Conservation (phyloP, 2,797 vertebrate species). For the Coregonus ussuriensis region DNA sequence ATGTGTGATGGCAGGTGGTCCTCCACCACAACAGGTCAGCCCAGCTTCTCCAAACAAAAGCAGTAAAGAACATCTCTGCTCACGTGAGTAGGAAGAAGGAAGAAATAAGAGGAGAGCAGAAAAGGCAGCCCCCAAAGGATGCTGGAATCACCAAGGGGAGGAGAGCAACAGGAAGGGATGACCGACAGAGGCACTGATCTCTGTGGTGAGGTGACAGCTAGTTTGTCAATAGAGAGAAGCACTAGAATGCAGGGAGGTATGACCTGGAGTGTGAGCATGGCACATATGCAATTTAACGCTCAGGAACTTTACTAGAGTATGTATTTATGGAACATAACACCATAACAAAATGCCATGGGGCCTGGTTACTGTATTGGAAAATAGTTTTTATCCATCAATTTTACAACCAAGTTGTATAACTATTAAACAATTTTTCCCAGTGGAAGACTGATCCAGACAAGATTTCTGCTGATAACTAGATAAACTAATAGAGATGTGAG, state of each 20-base stretch:
- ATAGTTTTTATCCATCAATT: neutral
- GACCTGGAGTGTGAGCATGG: neutral
- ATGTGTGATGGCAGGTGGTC: slow-evolving; percentile 25
- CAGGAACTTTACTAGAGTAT: neutral
- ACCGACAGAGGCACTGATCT: slow-evolving; percentile 14
- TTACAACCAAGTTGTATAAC: neutral
- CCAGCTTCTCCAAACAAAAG: slow-evolving; percentile 14
- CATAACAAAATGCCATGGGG: neutral
- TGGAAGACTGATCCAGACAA: neutral
- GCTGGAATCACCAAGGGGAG: slow-evolving; percentile 1
- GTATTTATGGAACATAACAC: neutral
- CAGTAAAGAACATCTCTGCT: neutral
- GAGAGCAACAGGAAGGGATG: slow-evolving; percentile 15
- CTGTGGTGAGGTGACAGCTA: slow-evolving; percentile 14
- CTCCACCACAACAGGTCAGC: slow-evolving; percentile 11
- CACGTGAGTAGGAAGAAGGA: neutral
- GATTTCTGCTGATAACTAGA: too few species aligned
- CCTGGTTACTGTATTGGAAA: too few species aligned
- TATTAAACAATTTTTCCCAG: neutral
- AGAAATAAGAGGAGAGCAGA: slow-evolving; percentile 10
- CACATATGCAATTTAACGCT: neutral
- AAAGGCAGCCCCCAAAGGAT: slow-evolving; percentile 2
- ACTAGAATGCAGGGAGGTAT: neutral
- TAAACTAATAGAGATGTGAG: too few species aligned
- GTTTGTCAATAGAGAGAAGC: slow-evolving; percentile 7